Base-by-base conservation (phyloP, 2,113 vertebrate genomes). In the Sceloporus tristichus region DNA sequence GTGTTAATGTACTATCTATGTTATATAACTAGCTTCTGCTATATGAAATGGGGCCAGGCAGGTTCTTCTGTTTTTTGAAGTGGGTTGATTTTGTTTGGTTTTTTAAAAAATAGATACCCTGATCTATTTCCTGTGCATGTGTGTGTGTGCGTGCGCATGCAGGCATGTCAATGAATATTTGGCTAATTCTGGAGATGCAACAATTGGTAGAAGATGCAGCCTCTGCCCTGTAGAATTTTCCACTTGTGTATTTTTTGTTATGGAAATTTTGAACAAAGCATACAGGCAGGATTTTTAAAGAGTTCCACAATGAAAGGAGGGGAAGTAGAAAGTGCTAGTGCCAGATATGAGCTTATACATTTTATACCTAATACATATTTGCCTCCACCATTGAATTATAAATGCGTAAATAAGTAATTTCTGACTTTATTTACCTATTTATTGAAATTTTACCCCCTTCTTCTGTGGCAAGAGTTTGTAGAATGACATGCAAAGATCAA, bases 211-310 rank as follows among this genome's bases (percentile, higher is more conserved):
- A 93, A 91, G 90, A 92, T 87, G 82, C 92, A 66, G 23, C 70
- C 65, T 48, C 71, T 83, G 84, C 86, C 90, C 89, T 54, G 87
- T 80, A 89, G 85, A 90, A 90, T 76, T 89, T 94, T 93, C 93
- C 92, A 84, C 84, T 93, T 92, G 89, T 92, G 89, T 93, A 92
- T 88, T 16, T 82, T 91, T 84, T 89, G 91, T 89, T 95, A 94
- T 89, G 84, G 85, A 85, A 90, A 92, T 70, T 84, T 84, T 87
- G 83, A 77, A 89, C 91, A 93, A 92, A 87, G 86, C 88, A 89
- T 83, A 91, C 79, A 78, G 84, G 89, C 78, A 90, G 74, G 0
- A 0, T 25, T 29, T 71, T 71, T 54, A 85, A 7, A 65, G 29
- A 82, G 74, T 80, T 65, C 56, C 85, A 88, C 82, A 89, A 75